Evolutionary conservation across 2,113 vertebrate genomes (phyloP).

Genomic region (Pelusios castaneus): DNA sequence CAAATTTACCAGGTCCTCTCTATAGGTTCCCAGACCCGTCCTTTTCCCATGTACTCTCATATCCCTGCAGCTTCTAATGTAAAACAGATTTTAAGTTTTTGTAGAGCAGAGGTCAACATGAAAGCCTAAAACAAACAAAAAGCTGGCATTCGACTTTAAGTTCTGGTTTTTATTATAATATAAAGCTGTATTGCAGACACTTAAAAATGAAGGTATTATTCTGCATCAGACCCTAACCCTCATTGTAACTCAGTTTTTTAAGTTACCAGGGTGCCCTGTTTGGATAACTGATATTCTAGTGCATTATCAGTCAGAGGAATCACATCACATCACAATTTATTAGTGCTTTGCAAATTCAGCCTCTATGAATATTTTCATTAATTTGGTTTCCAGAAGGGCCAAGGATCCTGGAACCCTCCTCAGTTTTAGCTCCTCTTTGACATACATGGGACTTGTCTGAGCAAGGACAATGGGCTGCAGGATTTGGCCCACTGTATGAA

Average conservation of each 20-base stretch:
- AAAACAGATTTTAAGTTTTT: constrained; percentile 83
- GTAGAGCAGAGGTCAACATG: constrained; percentile 84
- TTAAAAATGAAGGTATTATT: constrained; percentile 56
- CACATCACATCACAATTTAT: not conserved
- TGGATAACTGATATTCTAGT: not conserved
- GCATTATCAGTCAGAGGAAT: not conserved
- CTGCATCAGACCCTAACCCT: constrained; percentile 27
- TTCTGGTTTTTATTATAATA: constrained; percentile 79
- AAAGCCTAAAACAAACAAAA: constrained; percentile 75
- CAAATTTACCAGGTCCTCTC: constrained; percentile 58
- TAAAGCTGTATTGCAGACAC: constrained; percentile 48
- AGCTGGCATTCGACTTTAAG: constrained; percentile 71
- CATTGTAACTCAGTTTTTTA: constrained; percentile 25
- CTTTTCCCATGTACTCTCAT: constrained; percentile 74
- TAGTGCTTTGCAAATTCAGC: not conserved
- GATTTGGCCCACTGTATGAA: not conserved
- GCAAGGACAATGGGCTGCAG: not conserved
- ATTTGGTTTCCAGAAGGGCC: not conserved
- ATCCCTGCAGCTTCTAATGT: constrained; percentile 78
- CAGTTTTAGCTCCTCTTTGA: not conserved
- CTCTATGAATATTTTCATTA: not conserved
- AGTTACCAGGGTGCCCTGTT: constrained; percentile 7
- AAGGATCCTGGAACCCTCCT: not conserved
- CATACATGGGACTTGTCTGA: not conserved
- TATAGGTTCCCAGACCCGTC: constrained; percentile 52